Evolutionary conservation across 2,888 invertebrate genomes (phyloP), one percentile per base, ranked within the genome.

Genomic region (Ferrisia virgata): DNA sequence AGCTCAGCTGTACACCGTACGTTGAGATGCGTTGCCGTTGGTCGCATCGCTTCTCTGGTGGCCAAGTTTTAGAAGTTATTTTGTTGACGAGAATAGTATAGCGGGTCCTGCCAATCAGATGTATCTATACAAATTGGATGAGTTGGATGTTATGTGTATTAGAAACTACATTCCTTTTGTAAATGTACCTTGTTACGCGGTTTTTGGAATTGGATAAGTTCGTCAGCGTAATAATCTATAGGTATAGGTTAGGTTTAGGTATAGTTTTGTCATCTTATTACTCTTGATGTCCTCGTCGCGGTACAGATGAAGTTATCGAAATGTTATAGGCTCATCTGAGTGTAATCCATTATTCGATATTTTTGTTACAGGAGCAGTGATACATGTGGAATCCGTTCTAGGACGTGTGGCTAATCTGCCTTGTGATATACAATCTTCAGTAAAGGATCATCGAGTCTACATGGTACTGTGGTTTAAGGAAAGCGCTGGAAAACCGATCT

Each of bases 391-490:
- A 88, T 96, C 96, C 13, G 95, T 96, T 69, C 90, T 96, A 86
- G 95, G 95, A 8, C 92, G 93, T 82, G 94, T 94, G 86, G 96
- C 96, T 85, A 93, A 94, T 82, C 90, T 96, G 87, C 96, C 96
- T 47, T 96, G 96, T 91, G 95, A 96, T 91, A 95, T 96, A 89
- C 94, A 94, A 87, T 95, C 96, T 84, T 92, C 93, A 88, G 92
- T 93, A 84, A 92, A 93, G 87, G 95, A 95, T 87, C 96, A 96
- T 89, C 92, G 95, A 86, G 95, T 96, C 85, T 95, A 96, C 89
- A 95, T 96, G 95, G 96, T 96, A 87, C 91, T 96, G 83, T 96
- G 96, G 96, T 96, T 95, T 89, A 91, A 95, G 86, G 95, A 95
- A 88, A 94, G 93, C 87, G 93, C 93, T 83, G 94, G 94, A 86